These are phyloP conservation scores for Camptogramma bilineatum DNA, from an alignment of 2,888 invertebrate genomes.

Conservation along the genomic window DNA sequence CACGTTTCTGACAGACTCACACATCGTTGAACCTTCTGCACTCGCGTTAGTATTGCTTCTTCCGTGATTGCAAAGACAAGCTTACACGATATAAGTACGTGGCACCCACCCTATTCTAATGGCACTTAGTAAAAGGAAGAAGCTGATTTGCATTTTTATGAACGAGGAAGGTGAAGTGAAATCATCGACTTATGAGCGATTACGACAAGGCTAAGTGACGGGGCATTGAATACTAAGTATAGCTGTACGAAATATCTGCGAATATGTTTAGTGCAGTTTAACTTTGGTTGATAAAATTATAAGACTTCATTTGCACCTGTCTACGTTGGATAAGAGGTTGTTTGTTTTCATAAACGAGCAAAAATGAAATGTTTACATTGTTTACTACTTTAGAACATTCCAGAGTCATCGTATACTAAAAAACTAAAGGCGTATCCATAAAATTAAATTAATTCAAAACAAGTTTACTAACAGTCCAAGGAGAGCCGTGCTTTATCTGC, in stretches of 20 bases:
- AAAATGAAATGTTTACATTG: too few species aligned
- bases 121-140: conserved; percentile 79
- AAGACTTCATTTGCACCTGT: background rate
- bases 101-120: conserved; percentile 76
- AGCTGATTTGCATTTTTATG: conserved; percentile 82
- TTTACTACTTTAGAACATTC: background rate
- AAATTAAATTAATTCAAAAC: conserved; percentile 6
- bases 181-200: conserved; percentile 53
- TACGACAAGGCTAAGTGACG: conserved; percentile 6
- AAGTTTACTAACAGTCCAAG: conserved; percentile 43
- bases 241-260: background rate
- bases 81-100: conserved; percentile 50
- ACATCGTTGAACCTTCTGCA: conserved; percentile 1
- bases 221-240: background rate
- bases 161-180: conserved; percentile 75
- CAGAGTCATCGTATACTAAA: background rate
- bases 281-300: background rate
- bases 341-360: background rate
- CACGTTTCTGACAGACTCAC: conserved; percentile 4
- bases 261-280: background rate
- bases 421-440: conserved; percentile 1
- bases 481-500: conserved; percentile 41
- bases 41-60: conserved; percentile 1
- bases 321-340: background rate
- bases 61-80: conserved; percentile 19